Evolutionary conservation across 1,140 invertebrate genomes (phyloP).

Genomic region (Elymnias hypermnestra): DNA sequence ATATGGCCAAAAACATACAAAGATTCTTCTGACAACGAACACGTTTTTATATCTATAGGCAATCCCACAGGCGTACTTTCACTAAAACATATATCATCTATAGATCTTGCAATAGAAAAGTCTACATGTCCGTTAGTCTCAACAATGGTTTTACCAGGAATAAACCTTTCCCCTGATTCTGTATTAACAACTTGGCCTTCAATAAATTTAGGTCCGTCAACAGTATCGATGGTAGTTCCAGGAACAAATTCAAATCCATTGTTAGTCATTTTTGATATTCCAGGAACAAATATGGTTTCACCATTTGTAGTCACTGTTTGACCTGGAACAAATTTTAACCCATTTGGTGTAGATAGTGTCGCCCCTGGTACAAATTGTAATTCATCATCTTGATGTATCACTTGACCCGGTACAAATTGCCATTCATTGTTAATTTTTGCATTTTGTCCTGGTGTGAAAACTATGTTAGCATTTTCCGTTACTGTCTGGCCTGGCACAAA

Average conservation of each 20-base stretch:
- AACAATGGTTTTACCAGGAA: slow-evolving; percentile 77
- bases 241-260: slow-evolving; percentile 77
- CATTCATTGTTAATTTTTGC: slow-evolving; percentile 74
- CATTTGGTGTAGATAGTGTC: slow-evolving; percentile 79
- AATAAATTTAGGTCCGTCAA: slow-evolving; percentile 80
- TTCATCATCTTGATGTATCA: slow-evolving; percentile 69
- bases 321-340: slow-evolving; percentile 81
- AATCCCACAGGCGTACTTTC: slow-evolving; percentile 75
- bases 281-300: slow-evolving; percentile 75
- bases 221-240: slow-evolving; percentile 81
- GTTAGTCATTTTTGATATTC: slow-evolving; percentile 63
- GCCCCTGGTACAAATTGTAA: slow-evolving; percentile 80
- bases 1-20: slow-evolving; percentile 82
- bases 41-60: slow-evolving; percentile 78
- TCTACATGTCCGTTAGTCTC: slow-evolving; percentile 73
- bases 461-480: slow-evolving; percentile 72
- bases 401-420: slow-evolving; percentile 81
- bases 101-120: slow-evolving; percentile 78
- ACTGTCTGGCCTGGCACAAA: slow-evolving; percentile 81
- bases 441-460: slow-evolving; percentile 83
- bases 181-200: slow-evolving; percentile 81
- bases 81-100: slow-evolving; percentile 76
- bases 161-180: slow-evolving; percentile 77
- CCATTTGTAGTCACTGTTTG: slow-evolving; percentile 77
- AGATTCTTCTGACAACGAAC: slow-evolving; percentile 71